Evolutionary conservation across 1,140 invertebrate species (phyloP).

Genomic region (Andricus grossulariae): DNA sequence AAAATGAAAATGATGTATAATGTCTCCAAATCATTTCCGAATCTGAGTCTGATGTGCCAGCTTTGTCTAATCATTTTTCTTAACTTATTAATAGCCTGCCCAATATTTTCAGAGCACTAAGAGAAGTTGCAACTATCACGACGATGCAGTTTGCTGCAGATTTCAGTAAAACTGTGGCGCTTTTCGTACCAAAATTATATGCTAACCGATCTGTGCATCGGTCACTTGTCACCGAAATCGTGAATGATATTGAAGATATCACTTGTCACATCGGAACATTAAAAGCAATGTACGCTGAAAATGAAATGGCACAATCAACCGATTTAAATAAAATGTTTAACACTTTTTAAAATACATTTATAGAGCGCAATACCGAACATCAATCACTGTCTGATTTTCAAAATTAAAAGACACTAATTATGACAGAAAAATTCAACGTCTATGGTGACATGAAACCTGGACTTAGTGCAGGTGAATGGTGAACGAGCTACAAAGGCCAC

Average conservation of each 20-base stretch:
- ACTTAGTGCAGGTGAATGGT: not conserved
- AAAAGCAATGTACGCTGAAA: not conserved
- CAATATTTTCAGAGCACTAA: no score
- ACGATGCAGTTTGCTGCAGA: not conserved
- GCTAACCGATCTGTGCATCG: not conserved
- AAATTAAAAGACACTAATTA: not conserved
- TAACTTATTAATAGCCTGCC: no score
- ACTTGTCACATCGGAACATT: not conserved
- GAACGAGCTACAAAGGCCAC: not conserved
- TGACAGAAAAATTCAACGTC: not conserved
- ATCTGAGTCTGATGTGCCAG: no score
- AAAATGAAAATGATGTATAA: not conserved
- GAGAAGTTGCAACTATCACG: not conserved
- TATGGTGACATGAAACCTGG: not conserved
- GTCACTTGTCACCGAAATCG: not conserved
- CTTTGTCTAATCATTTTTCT: no score
- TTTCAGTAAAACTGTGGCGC: not conserved
- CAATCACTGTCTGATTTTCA: not conserved
- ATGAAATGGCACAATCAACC: slow-evolving; percentile 2
- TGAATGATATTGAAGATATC: slow-evolving; percentile 9
- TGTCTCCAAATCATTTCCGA: no score
- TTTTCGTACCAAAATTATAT: slow-evolving; percentile 16
- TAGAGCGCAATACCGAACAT: slow-evolving; percentile 9
- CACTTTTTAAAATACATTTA: slow-evolving; percentile 30
- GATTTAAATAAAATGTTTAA: slow-evolving; percentile 17